Evolutionary conservation across 2,113 vertebrate genomes (phyloP), one percentile per base, ranked within the genome.

Genomic region (Oryzias woworae): DNA sequence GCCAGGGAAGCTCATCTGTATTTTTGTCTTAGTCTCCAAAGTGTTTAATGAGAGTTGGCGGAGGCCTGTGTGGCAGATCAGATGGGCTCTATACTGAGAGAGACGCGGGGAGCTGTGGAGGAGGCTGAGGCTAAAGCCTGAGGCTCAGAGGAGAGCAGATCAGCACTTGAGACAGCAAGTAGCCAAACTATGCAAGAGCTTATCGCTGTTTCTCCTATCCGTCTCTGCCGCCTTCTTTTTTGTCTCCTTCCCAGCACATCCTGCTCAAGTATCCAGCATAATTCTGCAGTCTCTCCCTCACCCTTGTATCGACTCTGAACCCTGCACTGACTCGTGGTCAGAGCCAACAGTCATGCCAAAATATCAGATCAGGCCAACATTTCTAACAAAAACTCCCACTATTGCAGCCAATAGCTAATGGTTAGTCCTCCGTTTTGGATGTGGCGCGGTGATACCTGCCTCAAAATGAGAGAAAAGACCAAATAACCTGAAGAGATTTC

Each of bases 31-130:
- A 84, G 68, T 83, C 81, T 83, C 73, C 73, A 60, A 81, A 85
- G 82, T 90, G 85, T 87, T 85, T 82, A 88, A 90, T 88, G 83
- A 89, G 87, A 87, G 81, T 85, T 84, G 83, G 83, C 80, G 22
- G 69, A 84, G 81, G 58, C 80, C 69, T 80, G 58, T 69, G 73
- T 81, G 78, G 77, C 71, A 75, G 76, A 84, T 89, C 84, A 85
- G 86, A 88, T 87, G 86, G 82, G 80, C 78, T 80, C 67, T 85
- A 68, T 87, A 80, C 86, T 87, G 86, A 13, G 85, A 71, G 73
- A 84, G 85, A 84, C 56, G 62, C 81, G 49, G 81, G 79, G 77
- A 72, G 72, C 69, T 79, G 72, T 75, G 82, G 81, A 79, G 84
- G 78, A 83, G 79, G 75, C 66, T 65, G 71, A 77, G 70, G 81